Conservation (phyloP, 2,888 invertebrate genomes). For the Elaeidobius kamerunicus region DNA sequence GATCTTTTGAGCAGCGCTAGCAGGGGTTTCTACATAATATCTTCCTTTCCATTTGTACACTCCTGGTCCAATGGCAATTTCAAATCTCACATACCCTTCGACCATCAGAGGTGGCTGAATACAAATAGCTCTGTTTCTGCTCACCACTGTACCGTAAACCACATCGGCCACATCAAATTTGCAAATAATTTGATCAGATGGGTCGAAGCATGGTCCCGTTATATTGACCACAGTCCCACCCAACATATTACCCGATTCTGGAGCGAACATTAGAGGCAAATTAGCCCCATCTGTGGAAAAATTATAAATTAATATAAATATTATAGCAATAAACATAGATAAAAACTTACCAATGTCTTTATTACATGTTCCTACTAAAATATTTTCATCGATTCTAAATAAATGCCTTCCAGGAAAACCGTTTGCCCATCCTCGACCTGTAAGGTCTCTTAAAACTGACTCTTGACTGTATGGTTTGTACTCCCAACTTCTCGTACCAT, state of each 20-base stretch:
- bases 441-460: constrained; percentile 78
- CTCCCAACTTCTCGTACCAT: constrained; percentile 85
- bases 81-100: constrained; percentile 84
- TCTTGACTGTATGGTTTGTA: constrained; percentile 88
- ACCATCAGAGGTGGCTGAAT: constrained; percentile 83
- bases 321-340: no score
- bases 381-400: constrained; percentile 93
- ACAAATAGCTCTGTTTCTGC: constrained; percentile 82
- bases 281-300: constrained; percentile 67
- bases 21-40: constrained; percentile 93
- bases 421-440: constrained; percentile 83
- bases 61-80: constrained; percentile 79
- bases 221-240: constrained; percentile 96
- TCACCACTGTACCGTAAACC: constrained; percentile 73
- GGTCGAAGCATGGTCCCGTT: constrained; percentile 90
- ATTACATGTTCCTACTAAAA: constrained; percentile 89
- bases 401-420: constrained; percentile 87
- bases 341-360: constrained; percentile 71
- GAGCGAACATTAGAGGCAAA: constrained; percentile 82
- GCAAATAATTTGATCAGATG: constrained; percentile 72
- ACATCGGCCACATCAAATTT: constrained; percentile 75
- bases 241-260: constrained; percentile 95
- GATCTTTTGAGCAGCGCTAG: constrained; percentile 80
- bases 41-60: constrained; percentile 86
- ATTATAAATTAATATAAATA: constrained; percentile 1